phyloP scores from a whole-genome alignment of 2,888 invertebrate genomes.

The Pseudanteris insignis region DNA sequence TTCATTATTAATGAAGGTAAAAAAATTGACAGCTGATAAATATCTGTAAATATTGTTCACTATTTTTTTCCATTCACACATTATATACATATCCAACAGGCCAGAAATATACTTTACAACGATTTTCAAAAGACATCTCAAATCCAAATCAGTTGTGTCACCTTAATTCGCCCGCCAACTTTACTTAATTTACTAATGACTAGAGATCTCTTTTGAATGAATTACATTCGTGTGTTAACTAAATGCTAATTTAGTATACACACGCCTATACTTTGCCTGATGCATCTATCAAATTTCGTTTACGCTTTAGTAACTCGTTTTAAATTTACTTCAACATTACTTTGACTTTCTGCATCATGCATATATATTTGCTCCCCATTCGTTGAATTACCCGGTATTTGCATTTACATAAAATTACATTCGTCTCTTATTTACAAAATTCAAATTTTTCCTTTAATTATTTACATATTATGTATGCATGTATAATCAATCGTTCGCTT shows the following conservation, averaged over 20 bases:
- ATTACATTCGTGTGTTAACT: slow-evolving; percentile 18
- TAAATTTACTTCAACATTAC: no score
- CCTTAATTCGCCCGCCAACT: slow-evolving; percentile 9
- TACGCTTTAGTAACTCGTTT: no score
- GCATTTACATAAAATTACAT: slow-evolving; percentile 18
- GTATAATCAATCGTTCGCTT: slow-evolving; percentile 58
- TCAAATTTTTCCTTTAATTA: slow-evolving; percentile 17
- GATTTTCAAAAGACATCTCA: slow-evolving; percentile 24
- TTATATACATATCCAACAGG: slow-evolving; percentile 28
- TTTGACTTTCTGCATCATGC: slow-evolving; percentile 4
- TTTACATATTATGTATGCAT: slow-evolving; percentile 31
- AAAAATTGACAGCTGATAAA: no score
- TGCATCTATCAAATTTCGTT: slow-evolving; percentile 26
- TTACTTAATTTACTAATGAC: slow-evolving; percentile 27
- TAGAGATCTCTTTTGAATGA: slow-evolving; percentile 25
- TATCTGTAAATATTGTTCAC: slow-evolving; percentile 40
- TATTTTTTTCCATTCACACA: slow-evolving; percentile 38
- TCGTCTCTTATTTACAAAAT: slow-evolving; percentile 37
- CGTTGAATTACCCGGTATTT: no score
- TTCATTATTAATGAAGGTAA: no score
- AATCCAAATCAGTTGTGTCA: slow-evolving; percentile 7
- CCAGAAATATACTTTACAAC: slow-evolving; percentile 27
- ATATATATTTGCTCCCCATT: slow-evolving; percentile 9
- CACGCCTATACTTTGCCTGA: slow-evolving; percentile 33
- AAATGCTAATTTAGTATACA: slow-evolving; percentile 28